Evolutionary conservation across 1,140 invertebrate genomes (phyloP).

Genomic region (Pseudachorutes palmiensis): DNA sequence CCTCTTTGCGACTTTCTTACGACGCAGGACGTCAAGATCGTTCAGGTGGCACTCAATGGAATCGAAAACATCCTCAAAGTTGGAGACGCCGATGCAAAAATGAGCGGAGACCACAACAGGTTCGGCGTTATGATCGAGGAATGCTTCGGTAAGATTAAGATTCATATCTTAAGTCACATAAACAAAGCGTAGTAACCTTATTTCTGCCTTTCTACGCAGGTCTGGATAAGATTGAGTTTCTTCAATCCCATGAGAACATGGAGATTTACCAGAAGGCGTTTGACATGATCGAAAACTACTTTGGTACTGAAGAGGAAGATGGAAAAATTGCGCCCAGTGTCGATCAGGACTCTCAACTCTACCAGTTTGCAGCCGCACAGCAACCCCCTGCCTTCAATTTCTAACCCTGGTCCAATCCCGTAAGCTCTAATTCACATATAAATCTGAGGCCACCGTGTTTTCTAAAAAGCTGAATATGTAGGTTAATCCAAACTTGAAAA

Average conservation of each 20-base stretch:
- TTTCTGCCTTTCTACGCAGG: conserved; percentile 53
- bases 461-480: no score
- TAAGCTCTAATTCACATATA: not conserved
- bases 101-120: conserved; percentile 64
- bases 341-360: conserved; percentile 65
- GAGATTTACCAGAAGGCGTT: conserved; percentile 95
- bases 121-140: conserved; percentile 90
- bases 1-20: conserved; percentile 89
- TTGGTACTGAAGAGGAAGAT: conserved; percentile 80
- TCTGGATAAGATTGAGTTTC: conserved; percentile 92
- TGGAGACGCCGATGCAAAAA: conserved; percentile 72
- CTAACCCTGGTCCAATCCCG: no score
- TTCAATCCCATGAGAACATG: conserved; percentile 92
- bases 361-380: conserved; percentile 42
- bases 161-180: no score
- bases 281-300: conserved; percentile 92
- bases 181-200: no score
- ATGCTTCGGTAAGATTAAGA: conserved; percentile 71
- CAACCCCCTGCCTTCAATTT: conserved; percentile 33
- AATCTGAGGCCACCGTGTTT: not conserved
- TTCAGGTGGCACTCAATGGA: conserved; percentile 94
- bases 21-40: conserved; percentile 89
- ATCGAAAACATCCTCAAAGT: conserved; percentile 90
- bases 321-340: conserved; percentile 64
- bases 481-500: no score